Evolutionary conservation across 2,888 invertebrate genomes (phyloP), one percentile per base, ranked within the genome.

Genomic region (Perithous albicinctus): DNA sequence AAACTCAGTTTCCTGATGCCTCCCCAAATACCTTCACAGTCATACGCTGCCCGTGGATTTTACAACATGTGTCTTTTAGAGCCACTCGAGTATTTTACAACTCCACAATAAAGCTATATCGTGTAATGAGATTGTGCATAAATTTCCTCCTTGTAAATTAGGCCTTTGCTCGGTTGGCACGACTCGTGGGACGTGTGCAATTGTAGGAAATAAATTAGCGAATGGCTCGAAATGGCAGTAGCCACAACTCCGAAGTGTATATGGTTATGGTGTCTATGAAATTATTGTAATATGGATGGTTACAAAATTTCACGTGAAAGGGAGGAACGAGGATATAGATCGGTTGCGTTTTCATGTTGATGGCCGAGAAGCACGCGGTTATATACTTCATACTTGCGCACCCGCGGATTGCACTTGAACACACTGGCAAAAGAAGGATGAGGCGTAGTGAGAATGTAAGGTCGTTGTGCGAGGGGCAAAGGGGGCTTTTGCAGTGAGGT

Each of bases 311-410:
- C 46, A 20, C 61, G 67, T 23, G 18, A 23, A 20, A 48, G 20
- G n/a, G n/a, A 43, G 26, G 29, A 20, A 32, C 15, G 41, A 23
- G 15, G 15, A 20, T 8, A 41, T 23, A 43, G 46, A 61, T 18
- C 48, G 48, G 54, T 18, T 15, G 32, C 20, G n/a, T 67, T 15
- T 12, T 18, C 29, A 41, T 56, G 29, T 5, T 56, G 74, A 75
- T 80, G 64, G 70, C 56, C 56, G 64, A 23, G 59, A 66, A 75
- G 48, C 75, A 80, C 70, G 80, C 75, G 48, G 79, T 56, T n/a
- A n/a, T n/a, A 64, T 80, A 80, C 76, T 80, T 54, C 48, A 66
- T 66, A 76, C 66, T 72, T 67, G 77, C 63, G 67, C 72, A n/a
- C n/a, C n/a, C n/a, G 67, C 73, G 67, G 63, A 80, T 76, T 43